Conservation (phyloP, 2,113 vertebrate genomes). For the Oreochromis tanganicae region DNA sequence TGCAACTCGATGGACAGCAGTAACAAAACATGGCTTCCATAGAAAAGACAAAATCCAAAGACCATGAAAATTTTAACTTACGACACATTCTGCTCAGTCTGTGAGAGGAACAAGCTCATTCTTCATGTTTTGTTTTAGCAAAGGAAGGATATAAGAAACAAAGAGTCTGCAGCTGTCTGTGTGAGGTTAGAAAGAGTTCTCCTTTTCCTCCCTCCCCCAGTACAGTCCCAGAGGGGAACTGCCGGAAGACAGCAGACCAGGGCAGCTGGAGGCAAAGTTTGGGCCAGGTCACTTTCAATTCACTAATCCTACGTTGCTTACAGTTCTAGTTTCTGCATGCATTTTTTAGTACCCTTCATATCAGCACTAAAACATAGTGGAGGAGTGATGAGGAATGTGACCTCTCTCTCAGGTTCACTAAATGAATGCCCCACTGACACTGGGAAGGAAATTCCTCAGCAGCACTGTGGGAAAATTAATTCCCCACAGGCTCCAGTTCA, state of each 20-base stretch:
- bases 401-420: neutral
- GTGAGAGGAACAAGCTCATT: neutral
- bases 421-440: neutral
- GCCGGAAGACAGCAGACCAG: neutral
- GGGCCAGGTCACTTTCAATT: constrained; percentile 9
- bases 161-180: constrained; percentile 48
- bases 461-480: constrained; percentile 29
- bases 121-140: neutral
- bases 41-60: neutral
- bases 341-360: neutral
- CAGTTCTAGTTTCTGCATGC: neutral
- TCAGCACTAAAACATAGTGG: neutral
- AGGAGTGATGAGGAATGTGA: constrained; percentile 4
- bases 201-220: neutral
- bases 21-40: neutral
- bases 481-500: neutral
- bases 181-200: constrained; percentile 28
- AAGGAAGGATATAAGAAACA: neutral
- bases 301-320: neutral
- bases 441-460: constrained; percentile 18
- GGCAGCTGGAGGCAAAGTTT: constrained; percentile 1
- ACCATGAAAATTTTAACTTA: neutral
- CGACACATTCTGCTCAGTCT: neutral
- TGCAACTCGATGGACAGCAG: neutral
- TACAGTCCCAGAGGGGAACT: constrained; percentile 24